Base-by-base conservation (phyloP, 2,888 invertebrate species). In the Junonia oenone region DNA sequence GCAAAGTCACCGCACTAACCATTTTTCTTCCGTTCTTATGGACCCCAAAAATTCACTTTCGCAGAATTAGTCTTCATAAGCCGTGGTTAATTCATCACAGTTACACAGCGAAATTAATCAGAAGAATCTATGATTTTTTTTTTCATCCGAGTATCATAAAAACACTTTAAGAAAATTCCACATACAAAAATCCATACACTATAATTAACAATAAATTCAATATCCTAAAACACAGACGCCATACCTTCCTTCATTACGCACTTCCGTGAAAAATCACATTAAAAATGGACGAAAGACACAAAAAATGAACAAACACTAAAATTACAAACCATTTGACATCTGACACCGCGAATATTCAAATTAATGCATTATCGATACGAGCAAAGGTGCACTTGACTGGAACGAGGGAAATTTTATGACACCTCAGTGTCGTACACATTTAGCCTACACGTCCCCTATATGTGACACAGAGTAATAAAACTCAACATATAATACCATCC, bases 321-420 rank as follows among this genome's bases (percentile, higher is more conserved):
- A 89, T 89, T 89, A 89, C 83, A 76, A 85, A 86, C 83, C 87
- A 86, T 88, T 89, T 90, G 89, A 90, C 89, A 90, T 89, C 81
- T 89, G 89, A 90, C 89, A 89, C 89, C 84, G 88, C 87, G 89
- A 89, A 89, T 89, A 88, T 90, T 88, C 85, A 88, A 90, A 90
- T 90, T 90, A 89, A 87, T 85, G 90, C 85, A 86, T 90, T 89
- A 88, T 80, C 85, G 77, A 89, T 88, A 82, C 68, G 75, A 77
- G 70, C 79, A 74, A 79, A 83, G 80, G 85, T 80, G 83, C 84
- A 81, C 79, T 82, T 75, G 84, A 79, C 75, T 81, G 75, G 73
- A 77, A 76, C 75, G 69, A 71, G 81, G 83, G 79, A 72, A 74
- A 71, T 71, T 79, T 81, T 81, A 77, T 78, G 74, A 76, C 83